Evolutionary conservation across 2,888 invertebrate genomes (phyloP).

Genomic region (Xanthorhoe spadicearia): DNA sequence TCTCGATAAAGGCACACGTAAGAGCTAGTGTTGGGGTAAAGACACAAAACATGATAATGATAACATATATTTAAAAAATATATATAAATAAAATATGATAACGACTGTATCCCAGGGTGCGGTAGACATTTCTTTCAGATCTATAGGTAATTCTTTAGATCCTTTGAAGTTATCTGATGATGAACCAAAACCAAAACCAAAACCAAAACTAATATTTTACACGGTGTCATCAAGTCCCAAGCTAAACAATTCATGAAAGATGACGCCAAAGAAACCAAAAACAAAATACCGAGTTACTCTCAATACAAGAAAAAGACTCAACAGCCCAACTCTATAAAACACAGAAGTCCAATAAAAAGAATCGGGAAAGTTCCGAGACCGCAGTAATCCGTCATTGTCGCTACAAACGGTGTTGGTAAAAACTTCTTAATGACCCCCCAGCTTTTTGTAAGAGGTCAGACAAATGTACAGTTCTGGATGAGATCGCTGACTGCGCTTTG

Average conservation of each 20-base stretch:
- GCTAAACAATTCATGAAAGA: too few species aligned
- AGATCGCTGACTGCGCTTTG: constrained; percentile 34
- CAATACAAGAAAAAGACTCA: background rate
- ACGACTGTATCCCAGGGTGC: too few species aligned
- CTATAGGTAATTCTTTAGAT: background rate
- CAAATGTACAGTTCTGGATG: constrained; percentile 39
- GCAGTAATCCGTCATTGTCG: constrained; percentile 62
- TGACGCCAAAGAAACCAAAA: too few species aligned
- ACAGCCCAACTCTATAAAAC: constrained; percentile 28
- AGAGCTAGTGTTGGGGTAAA: constrained; percentile 34
- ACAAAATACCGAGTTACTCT: background rate
- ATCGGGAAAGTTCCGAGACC: constrained; percentile 38
- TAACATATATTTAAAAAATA: too few species aligned
- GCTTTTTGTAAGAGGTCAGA: constrained; percentile 50
- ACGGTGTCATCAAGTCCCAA: too few species aligned
- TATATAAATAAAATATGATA: too few species aligned
- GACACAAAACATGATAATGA: too few species aligned
- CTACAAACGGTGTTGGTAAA: constrained; percentile 56
- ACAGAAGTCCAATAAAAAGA: constrained; percentile 47
- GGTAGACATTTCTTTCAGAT: too few species aligned
- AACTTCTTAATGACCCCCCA: constrained; percentile 62
- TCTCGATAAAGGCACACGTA: constrained; percentile 41
- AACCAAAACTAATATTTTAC: too few species aligned
- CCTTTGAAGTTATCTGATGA: background rate
- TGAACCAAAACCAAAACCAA: too few species aligned